A percentile compares a stretch with the other conserved stretches of the same genome.
phyloP scores from a whole-genome alignment of 2,797 vertebrate species.

The Spea hammondii region DNA sequence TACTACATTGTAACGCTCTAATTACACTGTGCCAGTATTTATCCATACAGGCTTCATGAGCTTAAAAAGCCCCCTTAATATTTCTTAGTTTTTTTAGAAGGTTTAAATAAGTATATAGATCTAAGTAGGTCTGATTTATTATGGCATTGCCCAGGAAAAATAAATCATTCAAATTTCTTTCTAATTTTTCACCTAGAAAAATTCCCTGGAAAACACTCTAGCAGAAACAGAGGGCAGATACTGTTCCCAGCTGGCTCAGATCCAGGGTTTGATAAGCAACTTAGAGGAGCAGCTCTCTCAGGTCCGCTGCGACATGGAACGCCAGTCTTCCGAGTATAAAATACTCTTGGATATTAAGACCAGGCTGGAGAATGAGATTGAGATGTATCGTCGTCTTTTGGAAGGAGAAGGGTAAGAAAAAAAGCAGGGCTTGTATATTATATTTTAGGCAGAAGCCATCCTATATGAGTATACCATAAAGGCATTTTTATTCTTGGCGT shows the following conservation, averaged over 20 bases:
- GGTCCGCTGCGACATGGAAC: conserved; percentile 65
- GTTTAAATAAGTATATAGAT: too few relatives aligned
- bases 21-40: too few relatives aligned
- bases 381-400: conserved; percentile 70
- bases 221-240: conserved; percentile 69
- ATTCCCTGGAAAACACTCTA: conserved; percentile 68
- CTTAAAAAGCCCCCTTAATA: too few relatives aligned
- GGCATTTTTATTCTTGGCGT: too few relatives aligned
- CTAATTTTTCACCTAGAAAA: conserved; percentile 62
- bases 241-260: conserved; percentile 63
- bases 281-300: conserved; percentile 70
- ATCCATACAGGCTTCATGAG: too few relatives aligned
- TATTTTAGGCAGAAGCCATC: too few relatives aligned
- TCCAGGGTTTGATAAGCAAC: conserved; percentile 63
- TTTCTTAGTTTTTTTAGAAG: too few relatives aligned
- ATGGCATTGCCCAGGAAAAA: background rate
- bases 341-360: conserved; percentile 71
- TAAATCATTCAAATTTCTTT: background rate
- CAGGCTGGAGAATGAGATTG: conserved; percentile 71
- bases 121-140: too few relatives aligned
- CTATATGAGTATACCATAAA: too few relatives aligned
- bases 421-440: too few relatives aligned
- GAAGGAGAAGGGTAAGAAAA: conserved; percentile 60
- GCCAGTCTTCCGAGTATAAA: conserved; percentile 64
- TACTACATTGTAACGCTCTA: too few relatives aligned